Evolutionary conservation across 2,113 vertebrate genomes (phyloP).

Genomic region (Paratilapia polleni): DNA sequence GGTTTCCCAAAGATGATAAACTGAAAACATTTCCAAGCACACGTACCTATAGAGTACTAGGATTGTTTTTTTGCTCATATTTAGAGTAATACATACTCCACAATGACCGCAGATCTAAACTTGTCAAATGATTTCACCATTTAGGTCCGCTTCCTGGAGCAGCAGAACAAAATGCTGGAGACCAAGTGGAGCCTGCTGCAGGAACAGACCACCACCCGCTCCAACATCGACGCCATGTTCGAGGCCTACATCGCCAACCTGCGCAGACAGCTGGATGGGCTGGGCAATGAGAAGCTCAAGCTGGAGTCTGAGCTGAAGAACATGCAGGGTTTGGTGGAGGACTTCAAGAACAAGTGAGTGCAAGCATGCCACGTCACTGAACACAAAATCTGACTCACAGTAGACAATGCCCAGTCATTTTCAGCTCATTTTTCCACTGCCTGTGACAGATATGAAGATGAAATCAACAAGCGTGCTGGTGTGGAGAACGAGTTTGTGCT

Average conservation of each 20-base stretch:
- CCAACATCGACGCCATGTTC: conserved; percentile 87
- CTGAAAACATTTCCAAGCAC: too few relatives aligned
- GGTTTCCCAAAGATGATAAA: too few relatives aligned
- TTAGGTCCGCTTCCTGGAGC: conserved; percentile 92
- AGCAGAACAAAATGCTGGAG: conserved; percentile 98
- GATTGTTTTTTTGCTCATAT: neutral
- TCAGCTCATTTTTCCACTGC: neutral
- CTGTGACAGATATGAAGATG: conserved; percentile 89
- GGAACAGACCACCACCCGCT: conserved; percentile 82
- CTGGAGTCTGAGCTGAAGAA: conserved; percentile 89
- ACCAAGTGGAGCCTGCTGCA: conserved; percentile 94
- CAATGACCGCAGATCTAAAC: neutral
- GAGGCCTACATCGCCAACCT: conserved; percentile 88
- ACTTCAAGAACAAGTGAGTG: conserved; percentile 93
- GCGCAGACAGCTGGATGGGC: conserved; percentile 85
- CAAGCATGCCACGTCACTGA: neutral
- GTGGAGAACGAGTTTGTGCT: conserved; percentile 95
- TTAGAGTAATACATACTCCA: neutral
- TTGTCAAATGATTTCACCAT: neutral
- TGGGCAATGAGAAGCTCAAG: conserved; percentile 86
- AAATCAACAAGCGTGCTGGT: conserved; percentile 90
- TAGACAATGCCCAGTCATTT: neutral
- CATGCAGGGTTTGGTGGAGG: conserved; percentile 90
- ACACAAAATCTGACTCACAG: neutral
- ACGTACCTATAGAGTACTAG: neutral